Percentiles rank a stretch among this genome's conserved stretches.
phyloP scores from a whole-genome alignment of 1,140 invertebrate species.

The Zeugodacus cucurbitae region DNA sequence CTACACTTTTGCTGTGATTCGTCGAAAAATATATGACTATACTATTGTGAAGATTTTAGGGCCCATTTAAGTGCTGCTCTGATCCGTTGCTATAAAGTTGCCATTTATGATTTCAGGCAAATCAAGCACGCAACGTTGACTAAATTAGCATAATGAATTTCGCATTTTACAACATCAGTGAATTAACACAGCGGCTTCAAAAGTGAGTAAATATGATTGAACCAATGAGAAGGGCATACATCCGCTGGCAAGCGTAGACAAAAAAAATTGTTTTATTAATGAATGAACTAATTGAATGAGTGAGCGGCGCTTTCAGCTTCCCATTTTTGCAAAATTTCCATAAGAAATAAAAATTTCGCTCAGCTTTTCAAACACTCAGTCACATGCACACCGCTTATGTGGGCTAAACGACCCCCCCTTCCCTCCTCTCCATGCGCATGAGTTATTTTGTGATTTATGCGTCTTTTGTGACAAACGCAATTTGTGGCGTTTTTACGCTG shows the following conservation, averaged over 20 bases:
- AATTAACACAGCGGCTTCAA: neutral
- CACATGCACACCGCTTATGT: too few species aligned
- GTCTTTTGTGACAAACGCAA: neutral
- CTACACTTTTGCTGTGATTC: too few species aligned
- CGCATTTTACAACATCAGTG: neutral
- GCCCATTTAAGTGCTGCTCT: neutral
- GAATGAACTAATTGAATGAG: neutral
- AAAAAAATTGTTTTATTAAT: neutral
- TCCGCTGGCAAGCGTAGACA: neutral
- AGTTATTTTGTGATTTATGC: neutral
- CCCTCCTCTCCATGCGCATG: neutral
- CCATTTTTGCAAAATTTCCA: neutral
- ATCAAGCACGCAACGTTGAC: neutral
- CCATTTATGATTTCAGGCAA: neutral
- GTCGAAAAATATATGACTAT: too few species aligned
- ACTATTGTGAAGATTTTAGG: neutral
- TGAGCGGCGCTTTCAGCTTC: neutral
- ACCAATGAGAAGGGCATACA: neutral
- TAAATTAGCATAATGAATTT: neutral
- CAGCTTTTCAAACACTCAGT: too few species aligned
- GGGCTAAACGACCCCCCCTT: too few species aligned
- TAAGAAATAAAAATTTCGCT: neutral
- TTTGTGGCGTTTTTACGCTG: neutral
- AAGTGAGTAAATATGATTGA: neutral
- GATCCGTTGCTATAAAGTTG: neutral